phyloP scores from a whole-genome alignment of 1,140 invertebrate species.

The Chrysomallon squamiferum region DNA sequence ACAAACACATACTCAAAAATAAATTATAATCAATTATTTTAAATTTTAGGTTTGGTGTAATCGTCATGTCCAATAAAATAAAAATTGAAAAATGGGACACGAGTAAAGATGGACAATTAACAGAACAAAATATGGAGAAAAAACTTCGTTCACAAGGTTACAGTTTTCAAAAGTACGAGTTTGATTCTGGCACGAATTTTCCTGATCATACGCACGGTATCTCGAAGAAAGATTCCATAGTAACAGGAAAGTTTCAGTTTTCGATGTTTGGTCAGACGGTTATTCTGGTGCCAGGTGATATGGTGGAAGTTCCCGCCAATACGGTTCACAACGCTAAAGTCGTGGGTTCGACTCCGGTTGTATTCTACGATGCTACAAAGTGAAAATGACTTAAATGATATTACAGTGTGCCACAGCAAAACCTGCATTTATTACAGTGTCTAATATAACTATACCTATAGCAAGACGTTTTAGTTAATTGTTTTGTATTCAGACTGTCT shows the following conservation, averaged over 20 bases:
- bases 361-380: constrained; percentile 55
- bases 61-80: constrained; percentile 29
- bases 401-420: too few relatives aligned
- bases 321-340: constrained; percentile 54
- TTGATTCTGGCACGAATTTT: constrained; percentile 51
- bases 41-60: too few relatives aligned
- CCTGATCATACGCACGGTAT: constrained; percentile 54
- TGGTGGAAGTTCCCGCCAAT: constrained; percentile 53
- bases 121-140: constrained; percentile 43
- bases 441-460: too few relatives aligned
- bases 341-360: constrained; percentile 44
- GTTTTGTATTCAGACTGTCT: too few relatives aligned
- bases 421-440: too few relatives aligned
- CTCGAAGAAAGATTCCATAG: constrained; percentile 55
- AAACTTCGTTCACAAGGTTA: constrained; percentile 54
- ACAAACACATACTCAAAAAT: too few relatives aligned
- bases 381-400: too few relatives aligned
- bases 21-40: too few relatives aligned
- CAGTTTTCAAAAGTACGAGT: constrained; percentile 42
- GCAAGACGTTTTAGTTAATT: too few relatives aligned
- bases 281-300: constrained; percentile 55
- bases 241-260: constrained; percentile 49
- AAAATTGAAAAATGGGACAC: constrained; percentile 53
- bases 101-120: constrained; percentile 43
- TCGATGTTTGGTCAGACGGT: constrained; percentile 53